Conservation (phyloP, 2,797 vertebrate species). For the Manis javanica region DNA sequence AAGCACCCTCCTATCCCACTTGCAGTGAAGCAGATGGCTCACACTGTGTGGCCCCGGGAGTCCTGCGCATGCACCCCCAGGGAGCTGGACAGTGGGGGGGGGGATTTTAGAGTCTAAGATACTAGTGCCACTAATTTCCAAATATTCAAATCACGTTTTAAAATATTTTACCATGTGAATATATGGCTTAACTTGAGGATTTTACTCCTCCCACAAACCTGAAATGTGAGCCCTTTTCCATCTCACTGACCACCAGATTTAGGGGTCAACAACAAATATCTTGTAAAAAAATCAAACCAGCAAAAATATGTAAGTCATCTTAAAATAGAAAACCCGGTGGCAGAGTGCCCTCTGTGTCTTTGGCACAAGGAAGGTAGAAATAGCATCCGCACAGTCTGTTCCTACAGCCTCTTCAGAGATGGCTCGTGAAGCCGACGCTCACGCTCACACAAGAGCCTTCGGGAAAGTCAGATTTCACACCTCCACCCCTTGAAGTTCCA, state of each 20-base stretch:
- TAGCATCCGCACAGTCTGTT: constrained; percentile 65
- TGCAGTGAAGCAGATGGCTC: not conserved
- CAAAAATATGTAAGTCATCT: not conserved
- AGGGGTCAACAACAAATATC: constrained; percentile 1
- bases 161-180: not conserved
- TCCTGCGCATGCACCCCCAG: too few relatives aligned
- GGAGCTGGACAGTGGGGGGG: too few relatives aligned
- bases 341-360: not conserved
- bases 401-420: constrained; percentile 23
- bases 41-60: fast-evolving
- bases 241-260: not conserved
- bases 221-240: not conserved
- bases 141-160: not conserved
- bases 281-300: not conserved
- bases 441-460: constrained; percentile 47
- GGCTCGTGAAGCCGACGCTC: constrained; percentile 63
- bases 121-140: not conserved
- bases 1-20: too few relatives aligned
- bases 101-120: not conserved
- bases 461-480: constrained; percentile 62
- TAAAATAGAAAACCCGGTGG: constrained; percentile 62
- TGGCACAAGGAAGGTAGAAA: constrained; percentile 48
- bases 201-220: not conserved
- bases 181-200: not conserved
- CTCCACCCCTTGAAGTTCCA: constrained; percentile 15